These are phyloP conservation scores for Lagocephalus sceleratus DNA, from an alignment of 2,797 vertebrate genomes.

Conservation along the genomic window DNA sequence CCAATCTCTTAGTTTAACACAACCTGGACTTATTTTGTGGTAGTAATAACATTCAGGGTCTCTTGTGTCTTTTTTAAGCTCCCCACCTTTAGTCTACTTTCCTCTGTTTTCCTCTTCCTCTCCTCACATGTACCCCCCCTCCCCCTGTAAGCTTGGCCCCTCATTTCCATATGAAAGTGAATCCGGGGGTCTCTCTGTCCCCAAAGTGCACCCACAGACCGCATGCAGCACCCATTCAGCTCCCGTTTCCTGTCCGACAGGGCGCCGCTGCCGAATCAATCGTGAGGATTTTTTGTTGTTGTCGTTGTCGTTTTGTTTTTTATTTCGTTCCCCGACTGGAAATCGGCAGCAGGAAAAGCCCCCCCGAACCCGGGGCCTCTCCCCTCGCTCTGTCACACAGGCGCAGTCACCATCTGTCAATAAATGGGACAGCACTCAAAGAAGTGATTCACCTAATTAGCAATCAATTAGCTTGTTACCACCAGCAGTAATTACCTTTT, in stretches of 20 bases:
- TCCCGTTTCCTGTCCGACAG: slow-evolving; percentile 87
- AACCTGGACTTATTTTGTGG: too few relatives aligned
- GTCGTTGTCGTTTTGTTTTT: slow-evolving; percentile 14
- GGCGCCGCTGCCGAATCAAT: slow-evolving; percentile 82
- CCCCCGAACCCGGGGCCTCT: slow-evolving; percentile 4
- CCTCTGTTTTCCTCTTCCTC: slow-evolving; percentile 36
- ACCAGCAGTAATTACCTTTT: slow-evolving; percentile 99
- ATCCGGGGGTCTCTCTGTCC: slow-evolving; percentile 79
- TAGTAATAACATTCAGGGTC: too few relatives aligned
- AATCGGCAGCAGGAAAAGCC: not conserved
- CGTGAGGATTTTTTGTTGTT: slow-evolving; percentile 70
- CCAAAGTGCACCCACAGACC: slow-evolving; percentile 79
- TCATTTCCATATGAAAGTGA: slow-evolving; percentile 95
- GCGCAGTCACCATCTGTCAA: slow-evolving; percentile 84
- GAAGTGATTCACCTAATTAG: slow-evolving; percentile 99
- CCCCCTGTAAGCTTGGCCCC: slow-evolving; percentile 69
- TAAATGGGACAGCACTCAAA: slow-evolving; percentile 86
- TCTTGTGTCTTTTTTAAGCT: slow-evolving; percentile 16
- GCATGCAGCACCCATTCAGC: slow-evolving; percentile 84
- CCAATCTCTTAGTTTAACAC: too few relatives aligned
- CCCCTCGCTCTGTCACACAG: slow-evolving; percentile 4
- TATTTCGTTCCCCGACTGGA: not conserved
- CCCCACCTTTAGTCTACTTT: slow-evolving; percentile 18
- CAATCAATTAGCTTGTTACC: slow-evolving; percentile 99
- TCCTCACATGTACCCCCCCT: slow-evolving; percentile 23